Evolutionary conservation across 1,140 invertebrate species (phyloP), one percentile per base, ranked within the genome.

Genomic region (Agrypnia vestita): DNA sequence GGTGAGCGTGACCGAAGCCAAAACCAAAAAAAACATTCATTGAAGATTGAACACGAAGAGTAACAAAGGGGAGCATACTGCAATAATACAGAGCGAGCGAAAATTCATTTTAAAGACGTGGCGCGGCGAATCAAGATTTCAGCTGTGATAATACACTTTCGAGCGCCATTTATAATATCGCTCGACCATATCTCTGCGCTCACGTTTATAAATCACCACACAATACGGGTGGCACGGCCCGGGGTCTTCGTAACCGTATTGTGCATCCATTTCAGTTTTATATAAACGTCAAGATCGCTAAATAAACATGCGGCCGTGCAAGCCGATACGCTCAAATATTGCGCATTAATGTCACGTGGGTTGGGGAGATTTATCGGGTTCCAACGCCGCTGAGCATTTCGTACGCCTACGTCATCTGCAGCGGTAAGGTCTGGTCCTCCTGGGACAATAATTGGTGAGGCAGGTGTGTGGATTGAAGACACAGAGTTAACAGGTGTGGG

Each of bases 141-240:
- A 71, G 67, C 67, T 51, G 67, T 25, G 46, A 71, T 71, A 71
- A 71, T 71, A 71, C 15, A 69, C 64, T 47, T 69, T 47, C n/a
- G 44, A 46, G 43, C 17, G n/a, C 46, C 43, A 51, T 71, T 71
- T 71, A 71, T 51, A 51, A 15, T 71, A 49, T 21, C 19, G 49
- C 47, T 49, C 19, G 44, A 12, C 17, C 46, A 13, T 19, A 49
- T 71, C 44, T 71, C 46, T 71, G 15, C 49, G 49, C 7, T 71
- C 46, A 25, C 47, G 47, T 49, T 71, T 25, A 71, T 71, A 71
- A 71, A 71, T 71, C 47, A 53, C 46, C 21, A 9, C 67, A 13
- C 67, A 13, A 49, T 11, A 71, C 51, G 67, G 67, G 67, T 71
- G 67, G 67, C 46, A 51, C 47, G 67, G 19, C 35, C 47, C 49